Evolutionary conservation across 2,888 invertebrate species (phyloP).

Genomic region (Epinotia ramella): DNA sequence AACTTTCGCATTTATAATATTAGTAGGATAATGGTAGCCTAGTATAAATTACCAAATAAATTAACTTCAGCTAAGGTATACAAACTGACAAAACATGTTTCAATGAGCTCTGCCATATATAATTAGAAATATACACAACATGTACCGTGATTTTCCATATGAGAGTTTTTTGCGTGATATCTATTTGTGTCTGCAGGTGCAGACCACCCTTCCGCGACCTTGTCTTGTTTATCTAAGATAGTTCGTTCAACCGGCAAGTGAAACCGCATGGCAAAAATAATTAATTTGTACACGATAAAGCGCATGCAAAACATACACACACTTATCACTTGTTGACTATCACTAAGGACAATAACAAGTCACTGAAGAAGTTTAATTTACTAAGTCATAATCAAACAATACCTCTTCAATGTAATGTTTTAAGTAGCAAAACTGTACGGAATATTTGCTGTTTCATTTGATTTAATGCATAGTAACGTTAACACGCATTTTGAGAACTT

Average conservation of each 20-base stretch:
- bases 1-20: too few relatives aligned
- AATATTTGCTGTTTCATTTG: slow-evolving; percentile 12
- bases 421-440: slow-evolving; percentile 8
- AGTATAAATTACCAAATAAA: too few relatives aligned
- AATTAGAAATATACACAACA: too few relatives aligned
- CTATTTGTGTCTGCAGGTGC: slow-evolving; percentile 18
- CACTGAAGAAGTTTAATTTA: slow-evolving; percentile 21
- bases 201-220: slow-evolving; percentile 57
- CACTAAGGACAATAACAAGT: slow-evolving; percentile 36
- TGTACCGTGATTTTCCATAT: not conserved
- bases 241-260: slow-evolving; percentile 62
- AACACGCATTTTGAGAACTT: slow-evolving; percentile 12
- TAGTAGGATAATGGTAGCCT: too few relatives aligned
- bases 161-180: slow-evolving; percentile 9
- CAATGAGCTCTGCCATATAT: too few relatives aligned
- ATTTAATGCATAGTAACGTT: slow-evolving; percentile 8
- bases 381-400: slow-evolving; percentile 20
- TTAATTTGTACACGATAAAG: slow-evolving; percentile 46
- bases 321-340: slow-evolving; percentile 36
- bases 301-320: slow-evolving; percentile 41
- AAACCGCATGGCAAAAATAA: slow-evolving; percentile 34
- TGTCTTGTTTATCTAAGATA: slow-evolving; percentile 55
- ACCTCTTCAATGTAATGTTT: not conserved
- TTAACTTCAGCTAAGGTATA: too few relatives aligned
- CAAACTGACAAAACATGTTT: too few relatives aligned